Conservation (phyloP, 2,113 vertebrate genomes). For the Pluvianellus socialis region DNA sequence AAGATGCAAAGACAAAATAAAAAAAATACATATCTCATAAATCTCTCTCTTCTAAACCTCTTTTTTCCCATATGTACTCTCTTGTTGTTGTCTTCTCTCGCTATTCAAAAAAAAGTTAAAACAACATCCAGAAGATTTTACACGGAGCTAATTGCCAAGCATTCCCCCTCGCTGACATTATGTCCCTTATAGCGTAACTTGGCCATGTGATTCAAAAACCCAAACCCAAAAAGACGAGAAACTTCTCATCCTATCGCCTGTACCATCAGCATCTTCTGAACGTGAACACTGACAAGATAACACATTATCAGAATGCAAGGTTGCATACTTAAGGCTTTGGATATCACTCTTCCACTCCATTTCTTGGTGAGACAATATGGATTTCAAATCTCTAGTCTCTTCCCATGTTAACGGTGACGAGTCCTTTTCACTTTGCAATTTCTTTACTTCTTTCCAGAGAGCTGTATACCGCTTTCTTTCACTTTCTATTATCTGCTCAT, state of each 20-base stretch:
- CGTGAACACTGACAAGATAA: neutral
- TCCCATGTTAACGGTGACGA: neutral
- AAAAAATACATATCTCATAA: neutral
- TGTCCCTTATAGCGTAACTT: neutral
- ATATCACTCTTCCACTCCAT: constrained; percentile 36
- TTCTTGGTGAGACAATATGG: constrained; percentile 33
- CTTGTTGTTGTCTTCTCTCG: too few species aligned
- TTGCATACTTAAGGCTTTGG: constrained; percentile 43
- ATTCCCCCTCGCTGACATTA: neutral
- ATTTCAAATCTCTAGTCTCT: constrained; percentile 41
- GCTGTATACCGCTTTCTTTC: neutral
- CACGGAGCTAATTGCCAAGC: neutral
- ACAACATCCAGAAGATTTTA: neutral
- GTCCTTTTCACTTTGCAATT: constrained; percentile 16
- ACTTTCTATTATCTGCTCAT: constrained; percentile 28
- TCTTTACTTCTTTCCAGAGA: constrained; percentile 4
- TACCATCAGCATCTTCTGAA: neutral
- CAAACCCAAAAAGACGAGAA: neutral
- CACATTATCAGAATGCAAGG: neutral
- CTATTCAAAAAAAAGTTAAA: neutral
- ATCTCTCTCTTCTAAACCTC: too few species aligned
- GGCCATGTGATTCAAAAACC: neutral
- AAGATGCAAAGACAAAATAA: too few species aligned
- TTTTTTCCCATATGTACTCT: too few species aligned
- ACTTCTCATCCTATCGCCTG: neutral